Evolutionary conservation across 2,888 invertebrate species (phyloP).

Genomic region (Micoletzkya japonica): DNA sequence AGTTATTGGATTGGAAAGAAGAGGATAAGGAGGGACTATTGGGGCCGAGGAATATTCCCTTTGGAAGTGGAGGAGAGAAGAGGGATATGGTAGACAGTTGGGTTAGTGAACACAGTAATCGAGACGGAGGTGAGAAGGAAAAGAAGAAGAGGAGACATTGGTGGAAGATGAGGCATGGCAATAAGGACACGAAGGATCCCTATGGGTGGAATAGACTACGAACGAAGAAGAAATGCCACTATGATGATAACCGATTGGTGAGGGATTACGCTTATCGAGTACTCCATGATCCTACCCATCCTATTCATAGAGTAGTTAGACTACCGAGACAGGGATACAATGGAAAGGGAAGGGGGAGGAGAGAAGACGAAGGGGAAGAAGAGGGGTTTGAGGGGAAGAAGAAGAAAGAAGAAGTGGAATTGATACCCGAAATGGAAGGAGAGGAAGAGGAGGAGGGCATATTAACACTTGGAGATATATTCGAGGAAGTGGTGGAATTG

Average conservation of each 20-base stretch:
- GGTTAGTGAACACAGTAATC: neutral
- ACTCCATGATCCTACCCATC: conserved; percentile 24
- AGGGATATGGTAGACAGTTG: neutral
- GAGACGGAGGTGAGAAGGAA: no score
- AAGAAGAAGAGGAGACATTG: neutral
- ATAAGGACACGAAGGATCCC: neutral
- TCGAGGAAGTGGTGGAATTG: conserved; percentile 17
- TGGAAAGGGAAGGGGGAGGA: neutral
- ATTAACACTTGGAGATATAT: neutral
- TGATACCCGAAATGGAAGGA: conserved; percentile 1
- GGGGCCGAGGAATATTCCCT: neutral
- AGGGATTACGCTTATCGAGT: conserved; percentile 24
- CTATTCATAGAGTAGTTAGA: conserved; percentile 23
- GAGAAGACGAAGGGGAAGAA: neutral
- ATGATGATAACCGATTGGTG: conserved; percentile 7
- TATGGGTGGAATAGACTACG: conserved; percentile 17
- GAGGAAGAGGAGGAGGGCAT: conserved; percentile 1
- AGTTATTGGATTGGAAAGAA: neutral
- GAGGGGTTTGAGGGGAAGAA: neutral
- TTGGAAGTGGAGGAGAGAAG: neutral
- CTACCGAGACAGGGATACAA: conserved; percentile 6
- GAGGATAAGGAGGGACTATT: neutral
- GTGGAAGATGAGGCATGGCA: neutral
- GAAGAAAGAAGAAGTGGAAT: neutral
- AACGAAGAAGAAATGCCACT: neutral